Evolutionary conservation across 2,113 vertebrate species (phyloP).

Genomic region (Ahaetulla prasina): DNA sequence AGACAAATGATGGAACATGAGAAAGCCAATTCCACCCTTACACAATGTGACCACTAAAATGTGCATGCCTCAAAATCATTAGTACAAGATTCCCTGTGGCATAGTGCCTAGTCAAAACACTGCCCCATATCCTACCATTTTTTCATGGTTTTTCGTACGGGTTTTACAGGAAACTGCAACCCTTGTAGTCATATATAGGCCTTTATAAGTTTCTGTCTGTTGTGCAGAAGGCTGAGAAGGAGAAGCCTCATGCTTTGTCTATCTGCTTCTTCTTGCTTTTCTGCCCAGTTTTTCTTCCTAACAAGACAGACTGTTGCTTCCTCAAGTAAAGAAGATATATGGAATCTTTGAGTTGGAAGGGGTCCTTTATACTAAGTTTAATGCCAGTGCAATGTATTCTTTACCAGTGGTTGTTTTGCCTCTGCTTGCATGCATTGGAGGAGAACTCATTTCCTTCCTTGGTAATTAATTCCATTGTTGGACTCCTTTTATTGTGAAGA

Average conservation of each 20-base stretch:
- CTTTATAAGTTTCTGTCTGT: neutral
- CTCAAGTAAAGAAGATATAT: neutral
- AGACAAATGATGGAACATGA: neutral
- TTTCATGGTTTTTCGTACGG: neutral
- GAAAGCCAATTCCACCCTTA: neutral
- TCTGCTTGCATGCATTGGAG: neutral
- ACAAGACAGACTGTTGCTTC: neutral
- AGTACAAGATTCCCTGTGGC: neutral
- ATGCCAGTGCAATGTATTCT: neutral
- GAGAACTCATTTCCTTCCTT: neutral
- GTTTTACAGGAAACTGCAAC: neutral
- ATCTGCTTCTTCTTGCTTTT: neutral
- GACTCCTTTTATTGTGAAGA: neutral
- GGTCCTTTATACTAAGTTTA: neutral
- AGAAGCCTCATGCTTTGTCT: neutral
- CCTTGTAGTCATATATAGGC: neutral
- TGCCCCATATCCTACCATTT: neutral
- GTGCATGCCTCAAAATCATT: neutral
- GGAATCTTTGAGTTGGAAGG: neutral
- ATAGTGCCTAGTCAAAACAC: neutral
- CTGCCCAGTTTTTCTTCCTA: neutral
- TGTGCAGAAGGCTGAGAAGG: neutral
- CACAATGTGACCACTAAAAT: neutral
- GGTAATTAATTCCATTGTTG: neutral
- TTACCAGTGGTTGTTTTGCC: neutral